Conservation (phyloP, 2,113 vertebrate species). For the Penelope pileata region DNA sequence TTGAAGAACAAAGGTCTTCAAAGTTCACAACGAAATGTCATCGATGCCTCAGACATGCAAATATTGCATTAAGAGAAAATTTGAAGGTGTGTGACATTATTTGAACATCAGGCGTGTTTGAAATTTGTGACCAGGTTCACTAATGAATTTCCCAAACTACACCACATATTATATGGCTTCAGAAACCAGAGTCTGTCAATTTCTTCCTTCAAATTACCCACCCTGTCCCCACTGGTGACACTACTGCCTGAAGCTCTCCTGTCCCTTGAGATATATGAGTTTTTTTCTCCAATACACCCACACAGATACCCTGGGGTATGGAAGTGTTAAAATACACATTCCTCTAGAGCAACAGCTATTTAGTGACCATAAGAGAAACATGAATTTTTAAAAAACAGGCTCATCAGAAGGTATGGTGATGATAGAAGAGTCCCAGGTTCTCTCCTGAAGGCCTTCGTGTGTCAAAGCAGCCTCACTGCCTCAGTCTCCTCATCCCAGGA, state of each 20-base stretch:
- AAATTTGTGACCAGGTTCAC: not conserved
- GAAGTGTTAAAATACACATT: not conserved
- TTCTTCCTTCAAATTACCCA: not conserved
- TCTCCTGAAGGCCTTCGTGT: not conserved
- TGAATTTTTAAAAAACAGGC: not conserved
- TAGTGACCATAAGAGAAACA: not conserved
- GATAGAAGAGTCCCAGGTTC: not conserved
- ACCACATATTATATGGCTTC: not conserved
- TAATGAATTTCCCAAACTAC: not conserved
- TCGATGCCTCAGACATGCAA: conserved; percentile 39
- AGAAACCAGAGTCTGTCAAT: not conserved
- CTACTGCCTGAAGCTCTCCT: not conserved
- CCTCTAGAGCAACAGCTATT: not conserved
- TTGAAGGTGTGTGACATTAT: not conserved
- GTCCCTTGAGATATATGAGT: not conserved
- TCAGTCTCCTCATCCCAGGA: not conserved
- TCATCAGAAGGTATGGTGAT: not conserved
- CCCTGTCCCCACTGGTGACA: too few species aligned
- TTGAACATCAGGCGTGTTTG: not conserved
- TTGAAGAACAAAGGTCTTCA: not conserved
- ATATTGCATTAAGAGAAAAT: not conserved
- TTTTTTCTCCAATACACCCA: not conserved
- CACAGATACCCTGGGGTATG: not conserved
- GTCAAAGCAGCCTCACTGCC: rapidly evolving
- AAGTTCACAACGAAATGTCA: not conserved